Conservation (phyloP, 2,113 vertebrate genomes). For the Piliocolobus tephrosceles region DNA sequence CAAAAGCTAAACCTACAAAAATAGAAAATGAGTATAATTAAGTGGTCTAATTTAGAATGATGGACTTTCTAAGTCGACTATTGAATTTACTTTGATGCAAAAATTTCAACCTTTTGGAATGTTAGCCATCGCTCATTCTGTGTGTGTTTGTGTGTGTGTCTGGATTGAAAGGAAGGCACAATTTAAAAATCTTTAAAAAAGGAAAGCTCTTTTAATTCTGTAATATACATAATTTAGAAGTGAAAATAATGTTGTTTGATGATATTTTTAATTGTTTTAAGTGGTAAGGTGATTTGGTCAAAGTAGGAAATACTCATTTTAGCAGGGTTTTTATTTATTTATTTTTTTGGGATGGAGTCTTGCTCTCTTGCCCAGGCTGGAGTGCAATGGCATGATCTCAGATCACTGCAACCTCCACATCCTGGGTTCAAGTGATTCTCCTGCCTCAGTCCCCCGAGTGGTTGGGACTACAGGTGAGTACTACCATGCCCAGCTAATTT, state of each 20-base stretch:
- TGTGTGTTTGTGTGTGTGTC: background rate
- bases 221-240: background rate
- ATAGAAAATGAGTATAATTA: background rate
- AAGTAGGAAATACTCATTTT: background rate
- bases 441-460: too few species aligned
- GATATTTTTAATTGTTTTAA: background rate
- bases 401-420: too few species aligned
- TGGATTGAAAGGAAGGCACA: background rate
- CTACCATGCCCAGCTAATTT: too few species aligned
- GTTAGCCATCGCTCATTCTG: background rate
- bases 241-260: background rate
- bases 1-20: background rate
- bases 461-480: too few species aligned
- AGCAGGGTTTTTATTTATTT: background rate
- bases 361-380: too few species aligned
- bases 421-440: too few species aligned
- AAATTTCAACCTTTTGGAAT: background rate
- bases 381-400: too few species aligned
- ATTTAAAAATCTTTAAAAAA: background rate
- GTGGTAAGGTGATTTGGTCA: background rate
- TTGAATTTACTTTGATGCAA: background rate
- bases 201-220: background rate
- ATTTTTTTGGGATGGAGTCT: background rate
- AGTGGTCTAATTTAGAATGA: slow-evolving; percentile 14
- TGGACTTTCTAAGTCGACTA: background rate